phyloP scores from a whole-genome alignment of 1,140 invertebrate species.

The Drosophila kurseongensis region DNA sequence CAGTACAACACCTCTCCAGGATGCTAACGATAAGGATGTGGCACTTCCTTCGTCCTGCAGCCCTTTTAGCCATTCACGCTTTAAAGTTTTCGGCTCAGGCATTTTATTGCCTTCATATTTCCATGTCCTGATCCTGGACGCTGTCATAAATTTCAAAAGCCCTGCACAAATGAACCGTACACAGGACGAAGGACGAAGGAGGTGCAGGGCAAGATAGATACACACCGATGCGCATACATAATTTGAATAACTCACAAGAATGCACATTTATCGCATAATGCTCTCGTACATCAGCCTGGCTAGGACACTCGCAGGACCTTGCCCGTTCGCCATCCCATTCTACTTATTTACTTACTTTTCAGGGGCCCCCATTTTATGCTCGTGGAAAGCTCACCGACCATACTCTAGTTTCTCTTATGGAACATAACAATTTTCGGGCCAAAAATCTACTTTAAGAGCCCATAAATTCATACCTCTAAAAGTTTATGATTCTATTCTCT shows the following conservation, averaged over 20 bases:
- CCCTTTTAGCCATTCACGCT: not conserved
- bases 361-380: no score
- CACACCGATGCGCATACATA: conserved; percentile 51
- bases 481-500: no score
- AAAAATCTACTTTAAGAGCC: no score
- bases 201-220: conserved; percentile 10
- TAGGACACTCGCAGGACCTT: conserved; percentile 26
- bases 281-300: conserved; percentile 58
- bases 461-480: no score
- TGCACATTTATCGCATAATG: conserved; percentile 69
- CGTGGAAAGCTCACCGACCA: no score
- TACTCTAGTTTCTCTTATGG: no score
- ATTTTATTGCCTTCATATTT: conserved; percentile 60
- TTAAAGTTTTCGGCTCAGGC: conserved; percentile 26
- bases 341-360: no score
- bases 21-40: conserved; percentile 15
- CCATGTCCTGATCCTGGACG: conserved; percentile 53
- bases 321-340: not conserved
- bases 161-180: conserved; percentile 49
- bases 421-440: no score
- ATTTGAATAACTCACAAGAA: conserved; percentile 66
- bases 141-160: conserved; percentile 55
- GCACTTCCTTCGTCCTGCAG: not conserved
- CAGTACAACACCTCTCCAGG: conserved; percentile 33
- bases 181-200: conserved; percentile 6